Conservation (phyloP, 1,140 invertebrate species). For the Procambarus clarkii region DNA sequence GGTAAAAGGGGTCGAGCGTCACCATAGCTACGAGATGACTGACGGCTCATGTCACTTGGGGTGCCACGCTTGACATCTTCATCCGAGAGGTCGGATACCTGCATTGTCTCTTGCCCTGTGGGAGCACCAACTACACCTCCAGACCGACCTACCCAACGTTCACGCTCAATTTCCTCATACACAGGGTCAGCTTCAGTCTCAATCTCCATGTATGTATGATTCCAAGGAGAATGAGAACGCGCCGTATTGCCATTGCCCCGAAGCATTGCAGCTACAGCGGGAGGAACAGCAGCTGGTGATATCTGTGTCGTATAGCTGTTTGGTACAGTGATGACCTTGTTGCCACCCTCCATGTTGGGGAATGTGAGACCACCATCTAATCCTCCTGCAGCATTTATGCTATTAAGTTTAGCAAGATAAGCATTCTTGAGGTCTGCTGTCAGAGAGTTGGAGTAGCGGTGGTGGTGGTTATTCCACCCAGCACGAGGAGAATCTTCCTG, state of each 20-base stretch:
- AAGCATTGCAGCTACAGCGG: slow-evolving; percentile 53
- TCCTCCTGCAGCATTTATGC: slow-evolving; percentile 61
- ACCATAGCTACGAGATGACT: slow-evolving; percentile 86
- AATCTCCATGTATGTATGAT: slow-evolving; percentile 83
- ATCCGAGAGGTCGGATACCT: slow-evolving; percentile 87
- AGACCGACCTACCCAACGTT: slow-evolving; percentile 74
- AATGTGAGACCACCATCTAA: slow-evolving; percentile 49
- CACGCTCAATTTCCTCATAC: slow-evolving; percentile 87
- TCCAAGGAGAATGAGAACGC: slow-evolving; percentile 77
- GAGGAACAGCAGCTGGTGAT: slow-evolving; percentile 47
- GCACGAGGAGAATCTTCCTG: slow-evolving; percentile 80
- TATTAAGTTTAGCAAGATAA: slow-evolving; percentile 67
- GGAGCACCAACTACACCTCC: slow-evolving; percentile 32
- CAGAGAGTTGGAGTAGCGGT: slow-evolving; percentile 67
- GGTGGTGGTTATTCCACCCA: slow-evolving; percentile 69
- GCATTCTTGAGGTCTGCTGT: slow-evolving; percentile 68
- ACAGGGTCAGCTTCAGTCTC: slow-evolving; percentile 85
- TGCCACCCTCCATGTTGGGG: slow-evolving; percentile 52
- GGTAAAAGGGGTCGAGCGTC: slow-evolving; percentile 87
- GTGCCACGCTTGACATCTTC: slow-evolving; percentile 84
- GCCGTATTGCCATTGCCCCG: slow-evolving; percentile 47
- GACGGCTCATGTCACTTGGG: slow-evolving; percentile 83
- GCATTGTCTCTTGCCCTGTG: slow-evolving; percentile 72
- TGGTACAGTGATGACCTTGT: slow-evolving; percentile 54
- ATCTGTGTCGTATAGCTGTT: slow-evolving; percentile 66